Evolutionary conservation across 2,113 vertebrate species (phyloP), one percentile per base, ranked within the genome.

Genomic region (Rhea americana): DNA sequence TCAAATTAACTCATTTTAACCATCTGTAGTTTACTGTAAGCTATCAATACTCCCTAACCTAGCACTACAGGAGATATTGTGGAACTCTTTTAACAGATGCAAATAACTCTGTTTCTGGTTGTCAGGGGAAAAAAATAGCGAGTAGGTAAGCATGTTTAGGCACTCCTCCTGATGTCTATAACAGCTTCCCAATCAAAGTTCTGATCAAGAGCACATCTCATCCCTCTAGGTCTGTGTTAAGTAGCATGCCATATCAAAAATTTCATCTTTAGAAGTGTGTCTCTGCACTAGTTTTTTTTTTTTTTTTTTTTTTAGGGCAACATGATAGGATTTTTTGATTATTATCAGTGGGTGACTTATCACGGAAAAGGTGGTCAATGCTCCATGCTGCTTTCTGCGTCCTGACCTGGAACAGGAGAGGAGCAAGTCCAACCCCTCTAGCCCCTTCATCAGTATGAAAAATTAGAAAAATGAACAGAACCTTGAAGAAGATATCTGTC

Each of bases 331-430:
- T 84, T 13, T 58, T 72, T 17, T 14, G 35, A 35, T 71, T 87
- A 20, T 75, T 89, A 63, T 37, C 12, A 56, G 8, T 61, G 11
- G 0, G 0, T 14, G 2, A 70, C 61, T 0, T 0, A 1, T 51
- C 47, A 76, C 5, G 2, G 5, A 65, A 87, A 79, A 76, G 3
- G 2, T 1, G 4, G 9, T 15, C 11, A 77, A 24, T 45, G 20
- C 5, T 77, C 26, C 15, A 37, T n/a, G 1, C 15, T 81, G 6
- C 10, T 86, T 77, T 16, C 10, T 67, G 1, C 72, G 28, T 22
- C n/a, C 28, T 58, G n/a, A 15, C 45, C 43, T 59, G 20, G 16
- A 82, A 71, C 9, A 14, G 22, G 41, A 87, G 6, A 30, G 7
- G 13, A 86, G 3, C 5, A 76, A 79, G 48, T 25, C 51, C 11